phyloP scores from a whole-genome alignment of 1,140 invertebrate species.

The Tetragonula clypearis region DNA sequence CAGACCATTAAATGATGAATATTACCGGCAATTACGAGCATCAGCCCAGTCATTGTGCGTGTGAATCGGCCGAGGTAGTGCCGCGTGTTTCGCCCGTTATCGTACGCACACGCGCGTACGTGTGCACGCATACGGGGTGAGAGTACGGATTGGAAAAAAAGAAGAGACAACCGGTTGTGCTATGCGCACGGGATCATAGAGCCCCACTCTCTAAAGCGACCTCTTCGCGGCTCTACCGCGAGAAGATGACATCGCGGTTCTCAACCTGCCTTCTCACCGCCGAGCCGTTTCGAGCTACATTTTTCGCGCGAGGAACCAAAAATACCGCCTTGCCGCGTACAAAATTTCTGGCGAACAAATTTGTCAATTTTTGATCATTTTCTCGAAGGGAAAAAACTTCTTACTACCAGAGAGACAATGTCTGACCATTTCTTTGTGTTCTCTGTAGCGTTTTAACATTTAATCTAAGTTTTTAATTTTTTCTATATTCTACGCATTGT shows the following conservation, averaged over 20 bases:
- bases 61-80: slow-evolving; percentile 64
- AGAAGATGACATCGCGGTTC: slow-evolving; percentile 77
- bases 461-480: too few relatives aligned
- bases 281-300: background rate
- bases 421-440: too few relatives aligned
- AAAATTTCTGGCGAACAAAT: too few relatives aligned
- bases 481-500: too few relatives aligned
- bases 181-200: slow-evolving; percentile 78
- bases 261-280: slow-evolving; percentile 63
- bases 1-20: slow-evolving; percentile 52
- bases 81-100: slow-evolving; percentile 54
- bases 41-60: slow-evolving; percentile 67
- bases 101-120: slow-evolving; percentile 49
- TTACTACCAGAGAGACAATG: too few relatives aligned
- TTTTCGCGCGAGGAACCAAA: background rate
- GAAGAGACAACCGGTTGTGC: slow-evolving; percentile 79
- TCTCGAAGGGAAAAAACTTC: too few relatives aligned
- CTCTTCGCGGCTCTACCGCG: slow-evolving; percentile 72
- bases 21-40: slow-evolving; percentile 70
- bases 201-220: slow-evolving; percentile 74
- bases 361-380: too few relatives aligned
- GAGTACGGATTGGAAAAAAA: slow-evolving; percentile 73
- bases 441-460: too few relatives aligned
- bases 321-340: too few relatives aligned
- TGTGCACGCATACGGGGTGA: slow-evolving; percentile 69